Conservation (phyloP, 1,140 invertebrate genomes). For the Ctenoplectra terminalis region DNA sequence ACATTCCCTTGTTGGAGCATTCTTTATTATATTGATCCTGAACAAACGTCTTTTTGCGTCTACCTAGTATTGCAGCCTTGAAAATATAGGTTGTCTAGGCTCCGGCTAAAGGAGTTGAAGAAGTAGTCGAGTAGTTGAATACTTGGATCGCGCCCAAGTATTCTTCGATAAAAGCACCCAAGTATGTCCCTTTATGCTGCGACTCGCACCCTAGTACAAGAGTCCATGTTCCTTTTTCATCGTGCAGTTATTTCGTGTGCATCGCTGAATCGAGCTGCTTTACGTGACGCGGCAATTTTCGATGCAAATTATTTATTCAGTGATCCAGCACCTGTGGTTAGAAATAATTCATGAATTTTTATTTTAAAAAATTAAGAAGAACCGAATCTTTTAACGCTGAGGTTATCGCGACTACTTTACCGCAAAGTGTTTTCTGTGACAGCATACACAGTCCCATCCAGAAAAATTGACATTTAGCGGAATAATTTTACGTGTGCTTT, state of each 20-base stretch:
- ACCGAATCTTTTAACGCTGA: no score
- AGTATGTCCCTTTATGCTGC: conserved; percentile 72
- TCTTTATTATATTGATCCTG: no score
- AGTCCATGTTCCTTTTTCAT: conserved; percentile 6
- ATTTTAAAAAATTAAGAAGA: no score
- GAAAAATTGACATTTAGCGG: no score
- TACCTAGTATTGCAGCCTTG: conserved; percentile 62
- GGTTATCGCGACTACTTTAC: no score
- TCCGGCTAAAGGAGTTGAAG: conserved; percentile 64
- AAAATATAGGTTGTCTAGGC: conserved; percentile 74
- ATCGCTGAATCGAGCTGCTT: background rate
- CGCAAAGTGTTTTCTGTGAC: no score
- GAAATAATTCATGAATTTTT: no score
- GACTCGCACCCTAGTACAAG: conserved; percentile 30
- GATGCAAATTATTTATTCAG: background rate
- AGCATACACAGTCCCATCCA: no score
- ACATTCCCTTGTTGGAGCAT: no score
- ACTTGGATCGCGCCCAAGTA: conserved; percentile 74
- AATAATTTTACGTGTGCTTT: no score
- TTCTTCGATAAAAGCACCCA: conserved; percentile 73
- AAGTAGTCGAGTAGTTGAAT: conserved; percentile 70
- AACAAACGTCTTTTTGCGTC: conserved; percentile 56
- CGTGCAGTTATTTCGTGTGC: background rate
- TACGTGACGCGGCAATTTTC: background rate
- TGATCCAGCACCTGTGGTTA: background rate